Evolutionary conservation across 1,140 invertebrate genomes (phyloP).

Genomic region (Bradynema listronoti): DNA sequence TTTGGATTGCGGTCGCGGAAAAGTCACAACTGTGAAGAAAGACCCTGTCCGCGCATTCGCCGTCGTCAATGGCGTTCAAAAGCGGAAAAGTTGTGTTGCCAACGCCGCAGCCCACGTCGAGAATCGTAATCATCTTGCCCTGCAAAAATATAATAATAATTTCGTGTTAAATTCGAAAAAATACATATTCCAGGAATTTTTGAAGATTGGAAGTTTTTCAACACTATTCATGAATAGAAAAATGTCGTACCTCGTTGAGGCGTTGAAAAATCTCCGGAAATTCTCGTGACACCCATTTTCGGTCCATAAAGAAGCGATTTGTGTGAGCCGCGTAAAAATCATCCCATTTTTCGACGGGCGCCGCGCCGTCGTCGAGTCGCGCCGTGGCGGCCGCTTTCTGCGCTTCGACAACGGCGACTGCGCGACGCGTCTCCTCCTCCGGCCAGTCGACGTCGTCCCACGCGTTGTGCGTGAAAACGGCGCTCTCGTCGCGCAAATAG

Average conservation of each 20-base stretch:
- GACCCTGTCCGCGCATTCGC: slow-evolving; percentile 65
- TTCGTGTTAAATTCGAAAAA: neutral
- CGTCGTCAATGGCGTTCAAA: no score
- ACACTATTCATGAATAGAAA: no score
- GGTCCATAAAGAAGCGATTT: slow-evolving; percentile 93
- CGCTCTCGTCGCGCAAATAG: slow-evolving; percentile 67
- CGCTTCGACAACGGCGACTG: slow-evolving; percentile 68
- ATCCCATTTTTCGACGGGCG: slow-evolving; percentile 82
- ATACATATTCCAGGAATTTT: neutral
- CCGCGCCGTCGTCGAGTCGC: slow-evolving; percentile 65
- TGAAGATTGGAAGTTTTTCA: neutral
- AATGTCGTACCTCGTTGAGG: no score
- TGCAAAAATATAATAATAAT: slow-evolving; percentile 18
- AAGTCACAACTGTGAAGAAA: slow-evolving; percentile 94
- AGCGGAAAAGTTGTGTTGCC: slow-evolving; percentile 94
- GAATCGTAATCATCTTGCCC: slow-evolving; percentile 17
- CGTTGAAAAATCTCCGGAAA: slow-evolving; percentile 75
- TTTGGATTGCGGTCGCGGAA: slow-evolving; percentile 78
- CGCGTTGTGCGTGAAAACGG: slow-evolving; percentile 88
- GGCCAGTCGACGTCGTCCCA: slow-evolving; percentile 95
- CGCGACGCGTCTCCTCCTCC: slow-evolving; percentile 71
- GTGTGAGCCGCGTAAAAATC: slow-evolving; percentile 85
- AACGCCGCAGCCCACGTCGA: slow-evolving; percentile 79
- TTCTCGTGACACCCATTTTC: slow-evolving; percentile 95
- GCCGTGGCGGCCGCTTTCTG: slow-evolving; percentile 66